phyloP scores from a whole-genome alignment of 2,113 vertebrate genomes.

The Ifrita kowaldi region DNA sequence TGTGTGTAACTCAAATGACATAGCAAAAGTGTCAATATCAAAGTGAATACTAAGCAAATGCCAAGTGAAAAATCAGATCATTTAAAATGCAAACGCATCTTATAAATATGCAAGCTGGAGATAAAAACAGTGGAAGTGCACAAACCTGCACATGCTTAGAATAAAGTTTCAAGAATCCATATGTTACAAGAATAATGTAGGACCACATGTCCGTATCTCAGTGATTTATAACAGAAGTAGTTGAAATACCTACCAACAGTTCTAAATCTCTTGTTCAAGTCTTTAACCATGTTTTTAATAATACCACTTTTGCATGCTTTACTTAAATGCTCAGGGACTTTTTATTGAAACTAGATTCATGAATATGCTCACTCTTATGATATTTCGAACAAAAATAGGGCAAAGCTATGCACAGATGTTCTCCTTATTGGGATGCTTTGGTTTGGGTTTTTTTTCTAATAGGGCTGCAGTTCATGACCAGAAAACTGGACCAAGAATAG shows the following conservation, averaged over 20 bases:
- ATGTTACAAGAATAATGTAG: neutral
- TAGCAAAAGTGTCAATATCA: neutral
- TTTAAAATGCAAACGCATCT: conserved; percentile 19
- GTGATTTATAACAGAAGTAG: neutral
- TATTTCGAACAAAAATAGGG: neutral
- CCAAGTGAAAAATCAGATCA: conserved; percentile 10
- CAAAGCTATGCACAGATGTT: neutral
- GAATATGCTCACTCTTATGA: accelerated
- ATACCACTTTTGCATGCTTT: neutral
- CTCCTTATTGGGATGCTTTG: neutral
- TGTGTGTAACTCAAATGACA: neutral
- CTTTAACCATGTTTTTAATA: neutral
- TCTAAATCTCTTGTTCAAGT: neutral
- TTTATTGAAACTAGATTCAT: neutral
- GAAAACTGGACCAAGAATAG: neutral
- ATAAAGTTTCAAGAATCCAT: neutral
- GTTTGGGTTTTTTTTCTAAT: neutral
- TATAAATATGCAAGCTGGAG: neutral
- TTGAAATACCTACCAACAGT: neutral
- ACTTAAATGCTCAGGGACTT: neutral
- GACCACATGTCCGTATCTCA: neutral
- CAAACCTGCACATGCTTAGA: neutral
- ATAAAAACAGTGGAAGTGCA: neutral
- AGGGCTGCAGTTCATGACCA: neutral
- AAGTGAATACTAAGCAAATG: neutral